Conservation (phyloP, 2,113 vertebrate genomes). For the Pica pica region DNA sequence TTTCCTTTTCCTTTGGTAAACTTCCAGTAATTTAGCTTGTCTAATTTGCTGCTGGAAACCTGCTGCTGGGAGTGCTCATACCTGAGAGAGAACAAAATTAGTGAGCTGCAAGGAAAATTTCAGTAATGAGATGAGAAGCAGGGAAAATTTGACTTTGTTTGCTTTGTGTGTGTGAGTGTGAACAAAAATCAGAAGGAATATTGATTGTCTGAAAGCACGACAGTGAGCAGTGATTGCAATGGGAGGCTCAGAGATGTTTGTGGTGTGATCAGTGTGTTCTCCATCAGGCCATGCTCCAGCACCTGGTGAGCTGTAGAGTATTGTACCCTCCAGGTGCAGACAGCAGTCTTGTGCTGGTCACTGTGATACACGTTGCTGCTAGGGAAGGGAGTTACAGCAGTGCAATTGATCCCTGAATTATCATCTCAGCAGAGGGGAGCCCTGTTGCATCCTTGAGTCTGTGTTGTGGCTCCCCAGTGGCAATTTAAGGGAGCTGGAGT, state of each 20-base stretch:
- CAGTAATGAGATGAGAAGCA: neutral
- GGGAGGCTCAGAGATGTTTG: neutral
- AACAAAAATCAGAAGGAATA: neutral
- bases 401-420: neutral
- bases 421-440: neutral
- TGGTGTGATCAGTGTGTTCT: neutral
- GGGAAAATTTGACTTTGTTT: neutral
- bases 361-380: neutral
- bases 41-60: constrained; percentile 49
- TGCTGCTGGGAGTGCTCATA: constrained; percentile 20
- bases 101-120: constrained; percentile 6
- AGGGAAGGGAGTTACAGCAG: neutral
- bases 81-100: neutral
- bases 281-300: neutral
- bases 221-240: neutral
- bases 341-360: neutral
- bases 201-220: neutral
- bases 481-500: neutral
- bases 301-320: accelerated
- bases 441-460: neutral
- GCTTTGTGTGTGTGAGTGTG: neutral
- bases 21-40: constrained; percentile 45
- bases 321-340: neutral
- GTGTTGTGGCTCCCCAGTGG: neutral
- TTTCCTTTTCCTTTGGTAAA: constrained; percentile 62